phyloP scores from a whole-genome alignment of 2,113 vertebrate genomes.

The Gymnarchus niloticus region DNA sequence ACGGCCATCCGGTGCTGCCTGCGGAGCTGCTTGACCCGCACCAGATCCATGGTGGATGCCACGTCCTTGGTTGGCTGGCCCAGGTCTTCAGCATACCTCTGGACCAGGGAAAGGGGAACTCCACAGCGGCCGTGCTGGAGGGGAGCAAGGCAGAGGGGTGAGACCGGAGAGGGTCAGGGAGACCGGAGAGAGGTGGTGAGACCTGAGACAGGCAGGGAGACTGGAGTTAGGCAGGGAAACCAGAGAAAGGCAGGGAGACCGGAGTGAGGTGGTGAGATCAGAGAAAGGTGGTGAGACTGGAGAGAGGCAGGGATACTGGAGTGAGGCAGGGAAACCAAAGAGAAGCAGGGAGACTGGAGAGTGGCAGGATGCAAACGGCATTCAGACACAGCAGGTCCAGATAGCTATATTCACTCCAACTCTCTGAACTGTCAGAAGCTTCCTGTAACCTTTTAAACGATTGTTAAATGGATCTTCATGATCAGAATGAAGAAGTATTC shows the following conservation, averaged over 20 bases:
- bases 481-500: background rate
- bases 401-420: background rate
- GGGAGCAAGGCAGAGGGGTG: background rate
- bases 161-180: background rate
- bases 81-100: conserved; percentile 87
- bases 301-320: background rate
- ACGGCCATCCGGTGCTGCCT: conserved; percentile 98
- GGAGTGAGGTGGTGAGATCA: background rate
- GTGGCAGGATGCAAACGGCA: too few species aligned
- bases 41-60: conserved; percentile 80
- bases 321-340: background rate
- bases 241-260: background rate
- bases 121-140: conserved; percentile 88
- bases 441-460: too few species aligned
- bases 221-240: background rate
- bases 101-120: conserved; percentile 82
- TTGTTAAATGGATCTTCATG: too few species aligned
- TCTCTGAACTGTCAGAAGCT: too few species aligned
- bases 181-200: too few species aligned
- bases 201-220: background rate
- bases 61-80: conserved; percentile 80
- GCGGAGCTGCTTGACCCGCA: conserved; percentile 83
- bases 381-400: background rate
- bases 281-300: background rate
- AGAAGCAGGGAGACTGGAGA: background rate